Base-by-base conservation (phyloP, 2,113 vertebrate species). In the Phyllopteryx taeniolatus region DNA sequence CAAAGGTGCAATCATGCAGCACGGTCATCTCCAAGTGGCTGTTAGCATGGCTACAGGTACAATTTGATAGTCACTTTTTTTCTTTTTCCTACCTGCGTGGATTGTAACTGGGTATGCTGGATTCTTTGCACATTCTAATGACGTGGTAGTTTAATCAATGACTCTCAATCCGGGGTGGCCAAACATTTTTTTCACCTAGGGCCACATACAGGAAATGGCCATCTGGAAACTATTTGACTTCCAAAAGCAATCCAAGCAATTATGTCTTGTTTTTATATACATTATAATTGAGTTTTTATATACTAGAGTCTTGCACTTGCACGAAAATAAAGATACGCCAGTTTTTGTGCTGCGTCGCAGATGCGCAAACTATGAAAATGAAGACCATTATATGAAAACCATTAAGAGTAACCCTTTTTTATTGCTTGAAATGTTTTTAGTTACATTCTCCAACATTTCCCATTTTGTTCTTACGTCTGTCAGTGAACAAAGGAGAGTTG, bases 401-500 rank as follows among this genome's bases (percentile, higher is more conserved):
- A 8, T 33, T 33, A 60, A 15, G 13, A 31, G 27, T 33, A 7
- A 57, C 9, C 5, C 1, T 3, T 35, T 61, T 39, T 65, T 22
- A n/a, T 5, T 65, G n/a, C 42, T 43, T 12, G 19, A 43, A 14
- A 19, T 4, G 61, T 66, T 72, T 0, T 49, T n/a, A 6, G 0
- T 44, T 65, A 62, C 19, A 67, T 46, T n/a, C 57, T n/a, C 2
- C 35, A 39, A n/a, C 12, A 67, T 35, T 27, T 63, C 11, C 15
- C 12, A 1, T 73, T 11, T 56, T 8, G 74, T 66, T 65, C 20
- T 3, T 67, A 15, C 46, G 22, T 9, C 68, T 91, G 91, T 88
- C 70, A 91, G 91, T 87, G 44, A 91, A 90, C 81, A 87, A 49
- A 51, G 95, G 95, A 1, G 71, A 86, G 42, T 73, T 96, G 63